Base-by-base conservation (phyloP, 2,888 invertebrate genomes). In the Drosophila emarginata region DNA sequence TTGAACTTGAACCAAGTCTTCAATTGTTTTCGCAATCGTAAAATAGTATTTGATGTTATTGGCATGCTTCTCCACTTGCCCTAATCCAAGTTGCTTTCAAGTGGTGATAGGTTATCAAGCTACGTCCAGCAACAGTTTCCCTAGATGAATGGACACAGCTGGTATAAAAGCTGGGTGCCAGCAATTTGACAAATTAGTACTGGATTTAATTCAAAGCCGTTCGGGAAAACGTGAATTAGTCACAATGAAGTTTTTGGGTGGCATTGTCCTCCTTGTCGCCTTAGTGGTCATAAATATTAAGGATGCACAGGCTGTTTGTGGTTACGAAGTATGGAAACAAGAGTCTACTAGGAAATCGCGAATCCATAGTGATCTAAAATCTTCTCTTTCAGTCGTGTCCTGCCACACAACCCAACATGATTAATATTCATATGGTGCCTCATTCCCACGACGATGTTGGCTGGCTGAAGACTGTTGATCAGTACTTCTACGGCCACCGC, bases 401-500 rank as follows among this genome's bases (percentile, higher is more conserved):
- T 0, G 89, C 92, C 39, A 90, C 93, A 0, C 93, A 94, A 69
- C 89, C 93, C 0, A 94, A 93, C 0, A 93, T 94, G 89, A 91
- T 98, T n/a, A 97, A 97, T 89, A 95, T 97, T 0, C 97, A 97
- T 88, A 92, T 97, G 1, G 94, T 96, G 0, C 94, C 98, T 0
- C 98, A 98, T 89, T 96, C 97, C 0, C 98, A 98, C 86, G 97
- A 98, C 87, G 98, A 98, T 89, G 97, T 98, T 0, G 98, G 98
- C 51, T 98, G 98, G 98, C 92, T 98, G 26, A 97, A 97, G 92
- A 98, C 98, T 0, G 96, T 98, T 0, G 98, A 98, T 89, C 97
- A 98, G 90, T 98, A 98, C 89, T 98, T 95, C 87, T 97, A 95
- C 90, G 96, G 96, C 76, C 94, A 96, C 94, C 89, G 93, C 93